Percentiles rank a stretch among this genome's conserved stretches.
Evolutionary conservation across 2,113 vertebrate species (phyloP).

Genomic region (Bolborhynchus lineola): DNA sequence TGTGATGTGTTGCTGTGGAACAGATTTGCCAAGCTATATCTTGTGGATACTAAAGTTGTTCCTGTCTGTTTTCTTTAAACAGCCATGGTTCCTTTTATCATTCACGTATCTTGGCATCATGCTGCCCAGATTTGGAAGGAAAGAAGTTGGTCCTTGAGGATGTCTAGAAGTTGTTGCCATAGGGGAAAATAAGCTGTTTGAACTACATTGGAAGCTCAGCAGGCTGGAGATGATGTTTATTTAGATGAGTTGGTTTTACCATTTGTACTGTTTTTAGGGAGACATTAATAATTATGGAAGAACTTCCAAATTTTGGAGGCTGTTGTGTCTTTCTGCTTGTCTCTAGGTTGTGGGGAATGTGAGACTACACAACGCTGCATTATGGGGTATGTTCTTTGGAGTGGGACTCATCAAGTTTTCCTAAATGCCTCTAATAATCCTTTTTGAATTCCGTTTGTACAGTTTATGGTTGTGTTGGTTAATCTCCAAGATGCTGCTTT

Average conservation of each 20-base stretch:
- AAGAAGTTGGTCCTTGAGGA: not conserved
- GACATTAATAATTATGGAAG: not conserved
- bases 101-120: not conserved
- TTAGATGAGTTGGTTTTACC: not conserved
- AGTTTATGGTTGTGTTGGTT: not conserved
- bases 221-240: not conserved
- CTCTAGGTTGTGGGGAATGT: not conserved
- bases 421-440: not conserved
- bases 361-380: not conserved
- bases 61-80: not conserved
- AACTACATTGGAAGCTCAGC: not conserved
- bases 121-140: not conserved
- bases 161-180: not conserved
- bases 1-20: not conserved
- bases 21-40: not conserved
- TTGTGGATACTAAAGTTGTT: not conserved
- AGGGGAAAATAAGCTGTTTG: not conserved
- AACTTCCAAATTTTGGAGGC: not conserved
- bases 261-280: not conserved
- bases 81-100: fast-evolving
- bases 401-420: not conserved
- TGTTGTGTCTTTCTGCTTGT: not conserved
- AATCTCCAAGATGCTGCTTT: not conserved
- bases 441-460: not conserved
- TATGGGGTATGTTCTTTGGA: not conserved